These are phyloP conservation scores for Macrosteles quadrilineatus DNA, from an alignment of 1,140 invertebrate species.

Conservation along the genomic window DNA sequence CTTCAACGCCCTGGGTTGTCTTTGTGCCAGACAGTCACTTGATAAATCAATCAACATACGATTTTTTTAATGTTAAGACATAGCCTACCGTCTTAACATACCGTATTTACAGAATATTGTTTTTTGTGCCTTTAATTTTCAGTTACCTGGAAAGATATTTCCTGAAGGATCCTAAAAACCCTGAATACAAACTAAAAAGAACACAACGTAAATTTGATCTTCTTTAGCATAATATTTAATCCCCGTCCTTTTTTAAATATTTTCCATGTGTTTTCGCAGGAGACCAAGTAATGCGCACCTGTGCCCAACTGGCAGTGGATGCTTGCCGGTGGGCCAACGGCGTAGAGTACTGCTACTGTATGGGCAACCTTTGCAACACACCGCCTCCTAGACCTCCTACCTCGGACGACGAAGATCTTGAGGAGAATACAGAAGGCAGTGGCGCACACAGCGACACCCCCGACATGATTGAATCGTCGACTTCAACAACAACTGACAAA, in stretches of 20 bases:
- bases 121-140: too few species aligned
- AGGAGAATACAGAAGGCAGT: not conserved
- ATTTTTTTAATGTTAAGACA: too few species aligned
- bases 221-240: not conserved
- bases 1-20: too few species aligned
- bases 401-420: not conserved
- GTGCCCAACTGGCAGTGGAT: not conserved
- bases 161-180: not conserved
- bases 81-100: too few species aligned
- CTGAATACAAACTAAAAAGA: not conserved
- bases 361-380: not conserved
- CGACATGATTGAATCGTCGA: too few species aligned
- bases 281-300: not conserved
- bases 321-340: not conserved
- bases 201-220: not conserved
- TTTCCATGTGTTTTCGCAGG: not conserved
- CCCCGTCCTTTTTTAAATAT: not conserved
- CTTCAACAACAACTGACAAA: too few species aligned
- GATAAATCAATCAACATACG: too few species aligned
- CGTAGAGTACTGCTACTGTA: conserved; percentile 8
- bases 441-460: too few species aligned
- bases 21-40: too few species aligned
- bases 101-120: too few species aligned
- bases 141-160: not conserved
- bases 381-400: not conserved